These are phyloP conservation scores for Cynodonichthys magdalenae DNA, from an alignment of 2,797 vertebrate species.

Conservation along the genomic window DNA sequence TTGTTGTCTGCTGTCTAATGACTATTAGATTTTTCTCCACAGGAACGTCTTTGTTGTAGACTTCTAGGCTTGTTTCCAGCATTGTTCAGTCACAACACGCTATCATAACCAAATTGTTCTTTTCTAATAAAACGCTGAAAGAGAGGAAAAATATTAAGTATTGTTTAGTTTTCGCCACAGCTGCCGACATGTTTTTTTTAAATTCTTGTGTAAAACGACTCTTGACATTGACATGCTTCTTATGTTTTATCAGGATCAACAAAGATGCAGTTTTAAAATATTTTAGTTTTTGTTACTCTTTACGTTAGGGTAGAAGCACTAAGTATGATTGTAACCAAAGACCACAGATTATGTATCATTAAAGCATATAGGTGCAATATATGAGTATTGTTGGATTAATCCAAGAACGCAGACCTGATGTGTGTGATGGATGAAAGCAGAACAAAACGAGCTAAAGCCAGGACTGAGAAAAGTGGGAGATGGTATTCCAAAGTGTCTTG, in stretches of 20 bases:
- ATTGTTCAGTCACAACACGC: slow-evolving; percentile 13
- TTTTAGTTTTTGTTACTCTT: not conserved
- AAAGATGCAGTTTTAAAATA: not conserved
- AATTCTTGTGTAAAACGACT: not conserved
- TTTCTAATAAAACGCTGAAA: not conserved
- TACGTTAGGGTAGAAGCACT: not conserved
- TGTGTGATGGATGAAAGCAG: slow-evolving; percentile 57
- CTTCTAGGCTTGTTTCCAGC: slow-evolving; percentile 17
- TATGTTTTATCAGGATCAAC: not conserved
- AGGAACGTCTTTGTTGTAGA: slow-evolving; percentile 8
- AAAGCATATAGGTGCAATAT: slow-evolving; percentile 15
- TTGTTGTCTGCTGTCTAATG: slow-evolving; percentile 19
- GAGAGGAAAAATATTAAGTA: not conserved
- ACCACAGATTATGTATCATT: slow-evolving; percentile 20
- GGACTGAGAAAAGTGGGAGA: slow-evolving; percentile 48
- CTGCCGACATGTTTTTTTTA: not conserved
- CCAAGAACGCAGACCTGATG: slow-evolving; percentile 40
- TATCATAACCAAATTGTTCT: not conserved
- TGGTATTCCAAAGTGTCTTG: slow-evolving; percentile 57
- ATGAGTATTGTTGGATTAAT: slow-evolving; percentile 47
- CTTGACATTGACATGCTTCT: not conserved
- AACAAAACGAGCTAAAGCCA: slow-evolving; percentile 36
- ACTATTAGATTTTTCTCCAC: slow-evolving; percentile 1
- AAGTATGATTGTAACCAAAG: slow-evolving; percentile 1
- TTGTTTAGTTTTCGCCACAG: not conserved